Base-by-base conservation (phyloP, 2,797 vertebrate genomes). In the Sebastes elongatus region DNA sequence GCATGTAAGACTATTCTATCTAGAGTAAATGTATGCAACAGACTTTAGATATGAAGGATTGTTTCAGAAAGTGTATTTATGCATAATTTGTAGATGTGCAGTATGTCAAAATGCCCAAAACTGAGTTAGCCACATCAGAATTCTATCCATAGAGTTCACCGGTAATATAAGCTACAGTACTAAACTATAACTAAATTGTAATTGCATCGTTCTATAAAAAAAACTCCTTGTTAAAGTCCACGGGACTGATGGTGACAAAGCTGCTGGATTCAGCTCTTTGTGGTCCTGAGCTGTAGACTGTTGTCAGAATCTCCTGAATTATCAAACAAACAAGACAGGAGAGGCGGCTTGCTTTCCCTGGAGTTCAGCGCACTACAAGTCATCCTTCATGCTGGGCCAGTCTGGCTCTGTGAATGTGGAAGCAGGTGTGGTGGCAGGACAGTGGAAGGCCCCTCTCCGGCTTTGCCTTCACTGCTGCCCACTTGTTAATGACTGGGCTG, bases 401-500 rank as follows among this genome's bases (percentile, higher is more conserved):
- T 30, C 83, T 76, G 90, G 87, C 89, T 92, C 66, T 46, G 71
- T 79, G 91, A 86, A 80, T 81, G 82, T 90, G 89, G 91, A 90
- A 89, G 95, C 91, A 94, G 94, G 93, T 95, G 94, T 88, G 91
- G 91, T 88, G 90, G 92, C 92, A 93, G 93, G 92, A 92, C 90
- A 88, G 87, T 85, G 89, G 85, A 91, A 83, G 90, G 85, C 87
- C 88, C 89, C 92, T 93, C 92, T 89, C 89, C 80, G 83, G 85
- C 87, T 93, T 88, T 84, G 84, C 86, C 89, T 92, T 84, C 89
- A 78, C 88, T 42, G 61, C 89, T 94, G 94, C 93, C 93, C 88
- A 92, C 92, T 91, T 89, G 92, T 92, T 96, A 95, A 96, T 96
- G 94, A 95, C 92, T 64, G 84, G 89, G 89, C 88, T 87, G 89